Conservation (phyloP, 2,888 invertebrate genomes). For the Eudasyphora cyanicolor region DNA sequence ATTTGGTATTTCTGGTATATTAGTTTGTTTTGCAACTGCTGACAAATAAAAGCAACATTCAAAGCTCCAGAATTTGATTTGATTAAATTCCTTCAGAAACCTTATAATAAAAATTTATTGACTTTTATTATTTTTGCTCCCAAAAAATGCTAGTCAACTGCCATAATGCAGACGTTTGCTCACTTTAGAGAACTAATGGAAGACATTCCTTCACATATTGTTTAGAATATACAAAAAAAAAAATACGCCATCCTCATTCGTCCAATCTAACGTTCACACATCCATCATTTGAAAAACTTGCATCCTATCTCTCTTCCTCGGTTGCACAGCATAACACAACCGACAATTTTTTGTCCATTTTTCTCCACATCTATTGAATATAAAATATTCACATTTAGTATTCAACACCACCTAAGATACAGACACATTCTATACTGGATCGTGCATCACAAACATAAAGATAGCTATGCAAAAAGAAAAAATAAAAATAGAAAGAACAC, state of each 20-base stretch:
- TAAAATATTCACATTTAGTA: neutral
- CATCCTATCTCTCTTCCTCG: no score
- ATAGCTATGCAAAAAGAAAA: neutral
- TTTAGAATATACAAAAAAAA: neutral
- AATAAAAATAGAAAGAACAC: neutral
- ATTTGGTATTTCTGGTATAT: no score
- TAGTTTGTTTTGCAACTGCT: no score
- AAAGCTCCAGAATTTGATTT: no score
- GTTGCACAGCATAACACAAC: neutral
- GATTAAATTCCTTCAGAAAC: no score
- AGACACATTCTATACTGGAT: no score
- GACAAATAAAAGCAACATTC: no score
- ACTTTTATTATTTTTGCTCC: no score
- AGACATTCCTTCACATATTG: neutral
- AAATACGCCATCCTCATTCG: neutral
- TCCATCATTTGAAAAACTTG: neutral
- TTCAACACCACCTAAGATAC: neutral
- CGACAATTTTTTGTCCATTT: neutral
- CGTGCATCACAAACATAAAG: no score
- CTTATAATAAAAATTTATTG: no score
- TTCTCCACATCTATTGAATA: neutral
- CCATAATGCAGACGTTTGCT: neutral
- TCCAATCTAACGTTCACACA: neutral
- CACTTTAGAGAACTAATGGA: neutral
- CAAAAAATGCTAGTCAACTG: no score